Percentiles rank a stretch among this genome's conserved stretches.
phyloP scores from a whole-genome alignment of 2,888 invertebrate species.

The Aphidius colemani region DNA sequence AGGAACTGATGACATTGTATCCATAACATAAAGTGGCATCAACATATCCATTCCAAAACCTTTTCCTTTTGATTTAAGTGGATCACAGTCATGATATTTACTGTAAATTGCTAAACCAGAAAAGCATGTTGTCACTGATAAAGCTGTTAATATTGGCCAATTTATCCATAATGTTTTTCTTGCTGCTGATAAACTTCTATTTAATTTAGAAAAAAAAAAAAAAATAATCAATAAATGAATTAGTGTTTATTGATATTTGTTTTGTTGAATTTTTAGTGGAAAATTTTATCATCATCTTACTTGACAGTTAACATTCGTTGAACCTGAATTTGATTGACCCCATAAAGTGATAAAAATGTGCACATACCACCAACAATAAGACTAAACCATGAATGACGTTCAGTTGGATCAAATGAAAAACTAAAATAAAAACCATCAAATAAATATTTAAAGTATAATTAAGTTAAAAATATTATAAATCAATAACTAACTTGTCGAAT shows the following conservation, averaged over 20 bases:
- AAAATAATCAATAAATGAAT: not conserved
- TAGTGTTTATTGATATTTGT: not conserved
- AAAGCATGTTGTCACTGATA: constrained; percentile 72
- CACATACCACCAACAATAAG: constrained; percentile 79
- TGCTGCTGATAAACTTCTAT: constrained; percentile 68
- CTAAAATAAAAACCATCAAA: constrained; percentile 56
- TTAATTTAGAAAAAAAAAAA: not conserved
- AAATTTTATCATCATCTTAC: constrained; percentile 33
- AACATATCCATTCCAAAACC: constrained; percentile 71
- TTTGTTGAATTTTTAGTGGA: not conserved
- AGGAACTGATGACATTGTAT: constrained; percentile 73
- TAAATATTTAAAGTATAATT: not conserved
- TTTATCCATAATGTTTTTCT: constrained; percentile 78
- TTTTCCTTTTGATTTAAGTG: constrained; percentile 68
- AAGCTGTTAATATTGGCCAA: constrained; percentile 75
- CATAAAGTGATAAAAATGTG: constrained; percentile 82
- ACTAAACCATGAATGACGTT: constrained; percentile 83
- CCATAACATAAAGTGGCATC: constrained; percentile 79
- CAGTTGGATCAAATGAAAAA: constrained; percentile 78
- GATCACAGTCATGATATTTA: constrained; percentile 83
- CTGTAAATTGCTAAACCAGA: constrained; percentile 83
- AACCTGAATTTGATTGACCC: constrained; percentile 85
- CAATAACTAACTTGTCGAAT: constrained; percentile 66
- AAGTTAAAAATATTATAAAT: too few relatives aligned
- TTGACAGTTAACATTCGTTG: constrained; percentile 75